Evolutionary conservation across 2,113 vertebrate genomes (phyloP), one percentile per base, ranked within the genome.

Genomic region (Hassar affinis): DNA sequence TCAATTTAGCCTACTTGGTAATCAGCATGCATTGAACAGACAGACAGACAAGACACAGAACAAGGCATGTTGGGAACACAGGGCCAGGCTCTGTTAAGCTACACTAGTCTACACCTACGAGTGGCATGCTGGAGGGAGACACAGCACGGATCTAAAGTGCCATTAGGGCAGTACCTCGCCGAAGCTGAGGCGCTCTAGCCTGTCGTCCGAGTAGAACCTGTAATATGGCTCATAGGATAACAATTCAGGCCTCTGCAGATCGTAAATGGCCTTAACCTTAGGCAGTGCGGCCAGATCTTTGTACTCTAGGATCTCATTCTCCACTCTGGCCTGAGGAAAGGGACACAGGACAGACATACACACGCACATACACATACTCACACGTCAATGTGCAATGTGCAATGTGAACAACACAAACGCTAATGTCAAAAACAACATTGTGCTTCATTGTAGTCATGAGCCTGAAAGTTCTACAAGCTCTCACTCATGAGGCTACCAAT

Each of bases 261-360:
- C 96, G 77, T 99, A 98, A 95, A 99, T 99, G 93, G 98, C 95
- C 93, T 99, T 99, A 94, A 98, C 95, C 95, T 98, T 98, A 95
- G 98, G 98, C 92, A 99, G 96, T 90, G 98, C 98, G 88, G 98
- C 98, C 93, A 99, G 95, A 91, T 98, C 97, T 96, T 97, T 98
- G 96, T 99, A 99, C 96, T 96, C 96, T 96, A 99, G 97, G 93
- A 99, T 95, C 93, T 99, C 96, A 95, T 97, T 97, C 95, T 97
- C 96, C 96, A 99, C 95, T 95, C 96, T 99, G 94, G 98, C 97
- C 98, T 99, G 92, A 91, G 93, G 92, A 95, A 91, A 96, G 78
- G 87, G 81, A 82, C 76, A 85, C 68, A 86, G 38, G 84, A 80
- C 90, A 85, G 83, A 93, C 90, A 91, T 38, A 84, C 42, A 81